A percentile compares a stretch with the other conserved stretches of the same genome.
Evolutionary conservation across 2,888 invertebrate species (phyloP).

Genomic region (Empis livida): DNA sequence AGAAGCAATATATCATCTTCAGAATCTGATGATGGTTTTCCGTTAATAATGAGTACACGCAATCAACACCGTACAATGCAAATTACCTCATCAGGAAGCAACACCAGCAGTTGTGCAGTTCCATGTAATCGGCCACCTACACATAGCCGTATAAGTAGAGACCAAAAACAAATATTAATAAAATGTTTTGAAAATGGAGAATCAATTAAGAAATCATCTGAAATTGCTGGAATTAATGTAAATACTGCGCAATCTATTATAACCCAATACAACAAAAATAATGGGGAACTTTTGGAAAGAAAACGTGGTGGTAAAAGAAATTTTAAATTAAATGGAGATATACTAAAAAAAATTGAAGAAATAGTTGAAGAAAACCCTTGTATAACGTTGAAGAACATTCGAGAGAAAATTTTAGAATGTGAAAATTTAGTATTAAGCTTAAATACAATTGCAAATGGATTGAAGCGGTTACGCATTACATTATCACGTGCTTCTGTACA

Average conservation of each 20-base stretch:
- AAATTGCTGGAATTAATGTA: constrained; percentile 5
- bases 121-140: too few relatives aligned
- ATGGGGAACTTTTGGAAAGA: not conserved
- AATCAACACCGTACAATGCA: too few relatives aligned
- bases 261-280: too few relatives aligned
- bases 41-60: too few relatives aligned
- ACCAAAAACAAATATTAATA: too few relatives aligned
- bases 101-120: too few relatives aligned
- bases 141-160: too few relatives aligned
- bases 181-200: not conserved
- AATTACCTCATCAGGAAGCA: too few relatives aligned
- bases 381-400: constrained; percentile 1
- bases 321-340: constrained; percentile 3
- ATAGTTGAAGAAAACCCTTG: constrained; percentile 4
- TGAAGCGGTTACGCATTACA: not conserved
- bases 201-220: constrained; percentile 1
- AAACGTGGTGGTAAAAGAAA: constrained; percentile 2
- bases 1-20: too few relatives aligned
- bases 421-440: constrained; percentile 1
- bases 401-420: not conserved
- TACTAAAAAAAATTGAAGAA: constrained; percentile 3
- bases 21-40: too few relatives aligned
- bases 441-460: not conserved
- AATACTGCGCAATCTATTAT: not conserved
- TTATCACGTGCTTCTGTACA: not conserved